Evolutionary conservation across 2,797 vertebrate species (phyloP).

Genomic region (Salmo trutta): DNA sequence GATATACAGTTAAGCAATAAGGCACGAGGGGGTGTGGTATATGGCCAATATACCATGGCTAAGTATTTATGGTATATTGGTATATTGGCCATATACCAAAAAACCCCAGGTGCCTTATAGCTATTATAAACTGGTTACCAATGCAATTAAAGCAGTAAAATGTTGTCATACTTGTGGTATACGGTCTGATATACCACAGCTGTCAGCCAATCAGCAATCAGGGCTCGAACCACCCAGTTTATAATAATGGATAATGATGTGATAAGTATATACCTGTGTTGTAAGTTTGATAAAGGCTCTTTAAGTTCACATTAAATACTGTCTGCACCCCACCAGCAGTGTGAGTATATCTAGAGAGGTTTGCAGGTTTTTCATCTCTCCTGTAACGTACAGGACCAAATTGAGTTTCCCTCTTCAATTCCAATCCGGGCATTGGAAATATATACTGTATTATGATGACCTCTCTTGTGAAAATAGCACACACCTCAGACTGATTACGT

Average conservation of each 20-base stretch:
- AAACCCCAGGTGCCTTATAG: too few species aligned
- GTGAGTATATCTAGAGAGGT: neutral
- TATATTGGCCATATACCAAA: too few species aligned
- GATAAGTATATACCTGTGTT: neutral
- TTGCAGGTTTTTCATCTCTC: neutral
- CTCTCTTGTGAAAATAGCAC: neutral
- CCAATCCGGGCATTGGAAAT: constrained; percentile 5
- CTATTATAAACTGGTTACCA: too few species aligned
- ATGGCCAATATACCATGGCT: too few species aligned
- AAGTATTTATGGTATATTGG: too few species aligned
- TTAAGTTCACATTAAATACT: neutral
- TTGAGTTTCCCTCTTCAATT: constrained; percentile 15
- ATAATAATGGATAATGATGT: neutral
- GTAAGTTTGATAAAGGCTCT: neutral
- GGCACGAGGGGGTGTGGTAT: too few species aligned
- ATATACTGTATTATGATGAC: neutral
- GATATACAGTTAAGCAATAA: too few species aligned
- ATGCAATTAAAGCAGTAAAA: too few species aligned
- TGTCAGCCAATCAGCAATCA: too few species aligned
- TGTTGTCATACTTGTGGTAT: too few species aligned
- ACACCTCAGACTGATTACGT: neutral
- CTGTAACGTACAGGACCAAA: neutral
- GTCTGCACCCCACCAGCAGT: neutral
- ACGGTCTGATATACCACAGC: too few species aligned
- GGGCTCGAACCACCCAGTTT: too few species aligned